phyloP scores from a whole-genome alignment of 2,113 vertebrate species.

The Calidris pygmaea region DNA sequence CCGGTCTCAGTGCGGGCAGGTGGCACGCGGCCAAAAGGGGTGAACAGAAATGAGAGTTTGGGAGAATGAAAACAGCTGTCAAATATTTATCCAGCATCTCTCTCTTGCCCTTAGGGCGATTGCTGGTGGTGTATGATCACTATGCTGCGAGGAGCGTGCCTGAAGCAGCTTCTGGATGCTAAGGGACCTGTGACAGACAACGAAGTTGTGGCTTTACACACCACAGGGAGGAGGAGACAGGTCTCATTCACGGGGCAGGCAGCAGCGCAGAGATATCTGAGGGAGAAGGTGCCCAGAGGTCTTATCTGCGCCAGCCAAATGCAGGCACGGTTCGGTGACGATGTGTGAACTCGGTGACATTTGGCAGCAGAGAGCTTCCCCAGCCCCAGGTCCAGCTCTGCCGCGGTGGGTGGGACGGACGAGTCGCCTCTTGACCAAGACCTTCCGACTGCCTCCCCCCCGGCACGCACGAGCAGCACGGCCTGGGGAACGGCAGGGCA shows the following conservation, averaged over 20 bases:
- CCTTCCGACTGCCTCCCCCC: neutral
- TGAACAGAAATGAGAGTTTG: neutral
- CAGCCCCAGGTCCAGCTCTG: neutral
- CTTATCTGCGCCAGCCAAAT: neutral
- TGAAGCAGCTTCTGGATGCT: neutral
- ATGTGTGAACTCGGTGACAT: rapidly evolving
- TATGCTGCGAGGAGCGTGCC: rapidly evolving
- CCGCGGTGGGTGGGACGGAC: rapidly evolving
- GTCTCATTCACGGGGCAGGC: neutral
- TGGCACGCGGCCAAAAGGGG: neutral
- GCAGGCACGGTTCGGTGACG: rapidly evolving
- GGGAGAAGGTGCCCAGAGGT: neutral
- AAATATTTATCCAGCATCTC: neutral
- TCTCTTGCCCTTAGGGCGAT: neutral
- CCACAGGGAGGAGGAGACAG: neutral
- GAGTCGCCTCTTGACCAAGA: neutral
- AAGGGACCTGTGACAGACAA: neutral
- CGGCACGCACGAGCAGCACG: rapidly evolving
- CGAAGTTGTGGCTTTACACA: neutral
- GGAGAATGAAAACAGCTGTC: neutral
- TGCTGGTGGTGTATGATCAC: neutral
- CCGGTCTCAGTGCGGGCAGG: neutral
- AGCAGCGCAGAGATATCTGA: neutral
- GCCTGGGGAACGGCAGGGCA: neutral
- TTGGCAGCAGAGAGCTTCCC: neutral